Evolutionary conservation across 23 tunicate genomes (phyloP), one percentile per base, ranked within the genome.

Genomic region (Halocynthia aurantium): DNA sequence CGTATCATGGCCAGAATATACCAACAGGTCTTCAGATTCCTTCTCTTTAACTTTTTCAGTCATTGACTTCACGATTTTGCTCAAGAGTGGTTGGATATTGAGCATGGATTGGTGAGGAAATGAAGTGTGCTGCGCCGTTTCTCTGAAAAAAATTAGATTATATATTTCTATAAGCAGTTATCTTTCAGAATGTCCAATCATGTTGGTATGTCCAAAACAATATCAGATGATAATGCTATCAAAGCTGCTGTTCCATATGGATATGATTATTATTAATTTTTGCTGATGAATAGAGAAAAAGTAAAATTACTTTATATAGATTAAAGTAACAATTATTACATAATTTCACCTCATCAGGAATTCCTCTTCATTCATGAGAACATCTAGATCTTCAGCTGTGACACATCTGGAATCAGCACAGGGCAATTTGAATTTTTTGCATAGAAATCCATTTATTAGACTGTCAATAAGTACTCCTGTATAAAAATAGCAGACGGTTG

Each of bases 1-100:
- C 7, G 70, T 69, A 65, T 90, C 97, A 53, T 90, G 97, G 0
- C 86, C 90, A 17, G 97, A 90, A 44, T 82, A 81, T 8, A 90
- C 76, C 56, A 81, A 51, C 50, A 88, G 52, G 15, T 80, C 73
- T 5, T 51, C 52, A 13, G 72, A 63, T 31, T 53, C 8, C 10
- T 71, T 11, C 7, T 49, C 60, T 31, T 49, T 44, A 13, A 62
- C 77, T 53, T 80, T 58, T 10, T 22, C 20, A 22, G 57, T 52
- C 86, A 90, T 90, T 7, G 70, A 61, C 7, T 72, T 52, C 18
- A 62, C 5, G 6, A 90, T 81, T 7, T 8, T 71, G 11, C 50
- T 52, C 53, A 90, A 64, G 64, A 90, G 31, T 7, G 97, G 97
- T 51, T 85, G 86, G 2, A 81, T 52, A 17, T 10, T 18, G 12